Conservation (phyloP, 2,113 vertebrate species). For the Xyliphius kryptos region DNA sequence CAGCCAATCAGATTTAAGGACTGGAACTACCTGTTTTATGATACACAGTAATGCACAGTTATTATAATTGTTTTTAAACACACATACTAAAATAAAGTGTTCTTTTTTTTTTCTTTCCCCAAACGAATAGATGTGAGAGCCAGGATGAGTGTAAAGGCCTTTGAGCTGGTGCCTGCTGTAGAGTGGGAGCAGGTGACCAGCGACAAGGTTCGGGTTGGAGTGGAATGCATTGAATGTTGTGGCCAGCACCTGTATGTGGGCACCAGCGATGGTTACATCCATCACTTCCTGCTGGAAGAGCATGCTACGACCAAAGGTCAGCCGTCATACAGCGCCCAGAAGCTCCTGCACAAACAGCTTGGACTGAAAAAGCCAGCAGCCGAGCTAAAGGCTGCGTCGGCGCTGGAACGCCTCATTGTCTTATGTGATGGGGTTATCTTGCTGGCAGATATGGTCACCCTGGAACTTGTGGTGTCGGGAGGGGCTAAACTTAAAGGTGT, state of each 20-base stretch:
- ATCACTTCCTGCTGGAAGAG: slow-evolving; percentile 87
- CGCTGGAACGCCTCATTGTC: slow-evolving; percentile 84
- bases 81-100: no score
- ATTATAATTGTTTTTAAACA: no score
- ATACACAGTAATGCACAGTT: no score
- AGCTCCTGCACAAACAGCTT: slow-evolving; percentile 81
- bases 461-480: slow-evolving; percentile 78
- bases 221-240: slow-evolving; percentile 92
- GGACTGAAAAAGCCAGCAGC: slow-evolving; percentile 84
- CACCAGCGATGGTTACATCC: slow-evolving; percentile 85
- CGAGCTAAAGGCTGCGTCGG: slow-evolving; percentile 85
- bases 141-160: slow-evolving; percentile 94
- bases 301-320: slow-evolving; percentile 65
- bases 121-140: no score
- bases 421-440: slow-evolving; percentile 82
- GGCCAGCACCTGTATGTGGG: slow-evolving; percentile 88
- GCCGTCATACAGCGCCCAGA: slow-evolving; percentile 71
- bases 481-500: slow-evolving; percentile 86
- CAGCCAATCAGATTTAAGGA: no score
- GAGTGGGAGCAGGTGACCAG: slow-evolving; percentile 84
- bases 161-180: slow-evolving; percentile 85
- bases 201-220: slow-evolving; percentile 76
- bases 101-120: no score
- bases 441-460: slow-evolving; percentile 82
- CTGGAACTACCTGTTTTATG: no score